Conservation (phyloP, 2,797 vertebrate genomes). For the Pteropus rufus region DNA sequence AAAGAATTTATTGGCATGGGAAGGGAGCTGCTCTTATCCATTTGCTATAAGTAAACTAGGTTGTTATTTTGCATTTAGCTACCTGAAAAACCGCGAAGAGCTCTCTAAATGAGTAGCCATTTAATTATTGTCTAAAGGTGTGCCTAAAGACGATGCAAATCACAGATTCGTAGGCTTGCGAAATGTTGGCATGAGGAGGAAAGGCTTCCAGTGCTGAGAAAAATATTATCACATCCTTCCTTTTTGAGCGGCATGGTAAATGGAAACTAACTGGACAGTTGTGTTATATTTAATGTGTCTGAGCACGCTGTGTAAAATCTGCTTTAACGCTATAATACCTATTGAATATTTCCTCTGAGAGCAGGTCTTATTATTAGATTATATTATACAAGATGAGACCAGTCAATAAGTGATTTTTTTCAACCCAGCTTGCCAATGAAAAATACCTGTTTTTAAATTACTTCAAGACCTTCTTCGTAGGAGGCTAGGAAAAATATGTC, state of each 20-base stretch:
- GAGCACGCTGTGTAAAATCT: conserved; percentile 75
- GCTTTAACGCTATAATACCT: conserved; percentile 78
- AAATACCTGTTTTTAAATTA: conserved; percentile 84
- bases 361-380: conserved; percentile 84
- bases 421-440: conserved; percentile 80
- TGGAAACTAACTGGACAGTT: conserved; percentile 76
- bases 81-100: background rate
- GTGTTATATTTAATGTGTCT: conserved; percentile 77
- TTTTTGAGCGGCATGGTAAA: conserved; percentile 48
- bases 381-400: conserved; percentile 83
- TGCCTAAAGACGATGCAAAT: conserved; percentile 67
- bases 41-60: background rate
- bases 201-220: background rate
- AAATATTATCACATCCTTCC: background rate
- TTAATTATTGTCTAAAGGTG: conserved; percentile 73
- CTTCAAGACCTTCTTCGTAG: conserved; percentile 81
- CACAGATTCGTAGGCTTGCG: background rate
- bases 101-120: conserved; percentile 62
- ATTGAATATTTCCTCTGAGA: conserved; percentile 81
- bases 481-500: conserved; percentile 81
- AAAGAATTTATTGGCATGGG: background rate
- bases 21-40: background rate
- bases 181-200: background rate
- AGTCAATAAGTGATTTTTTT: conserved; percentile 84
- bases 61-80: background rate